These are phyloP conservation scores for Odontamblyopus lacepedii DNA, from an alignment of 2,797 vertebrate genomes.

Conservation along the genomic window DNA sequence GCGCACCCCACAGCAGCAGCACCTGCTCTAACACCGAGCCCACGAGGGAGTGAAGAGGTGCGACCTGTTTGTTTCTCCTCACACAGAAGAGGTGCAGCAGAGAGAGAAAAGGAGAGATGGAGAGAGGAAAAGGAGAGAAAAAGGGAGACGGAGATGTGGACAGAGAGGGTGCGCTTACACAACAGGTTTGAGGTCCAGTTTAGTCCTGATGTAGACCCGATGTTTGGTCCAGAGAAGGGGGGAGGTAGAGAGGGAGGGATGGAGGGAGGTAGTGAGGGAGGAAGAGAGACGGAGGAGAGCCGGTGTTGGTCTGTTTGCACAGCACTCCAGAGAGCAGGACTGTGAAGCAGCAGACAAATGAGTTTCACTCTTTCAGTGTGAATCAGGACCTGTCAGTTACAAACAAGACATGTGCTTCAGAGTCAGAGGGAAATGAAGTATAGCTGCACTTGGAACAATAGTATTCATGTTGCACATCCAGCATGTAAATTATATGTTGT, in stretches of 20 bases:
- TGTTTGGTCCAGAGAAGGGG: not conserved
- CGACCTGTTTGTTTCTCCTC: constrained; percentile 69
- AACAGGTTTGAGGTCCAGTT: not conserved
- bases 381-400: constrained; percentile 59
- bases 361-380: constrained; percentile 69
- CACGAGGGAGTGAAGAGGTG: constrained; percentile 47
- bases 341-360: constrained; percentile 38
- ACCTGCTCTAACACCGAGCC: constrained; percentile 43
- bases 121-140: not conserved
- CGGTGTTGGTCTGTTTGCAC: constrained; percentile 47
- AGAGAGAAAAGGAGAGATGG: too few species aligned
- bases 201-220: not conserved
- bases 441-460: too few species aligned
- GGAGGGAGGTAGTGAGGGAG: too few species aligned
- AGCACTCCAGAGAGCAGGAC: constrained; percentile 26
- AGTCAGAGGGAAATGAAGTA: too few species aligned
- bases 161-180: not conserved
- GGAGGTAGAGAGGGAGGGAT: not conserved
- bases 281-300: not conserved
- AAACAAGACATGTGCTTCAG: not conserved
- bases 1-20: constrained; percentile 10
- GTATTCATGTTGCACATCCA: too few species aligned
- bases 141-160: constrained; percentile 16
- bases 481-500: too few species aligned
- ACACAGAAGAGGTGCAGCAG: constrained; percentile 37